phyloP scores from a whole-genome alignment of 1,140 invertebrate genomes.

The Carposina sasakii region DNA sequence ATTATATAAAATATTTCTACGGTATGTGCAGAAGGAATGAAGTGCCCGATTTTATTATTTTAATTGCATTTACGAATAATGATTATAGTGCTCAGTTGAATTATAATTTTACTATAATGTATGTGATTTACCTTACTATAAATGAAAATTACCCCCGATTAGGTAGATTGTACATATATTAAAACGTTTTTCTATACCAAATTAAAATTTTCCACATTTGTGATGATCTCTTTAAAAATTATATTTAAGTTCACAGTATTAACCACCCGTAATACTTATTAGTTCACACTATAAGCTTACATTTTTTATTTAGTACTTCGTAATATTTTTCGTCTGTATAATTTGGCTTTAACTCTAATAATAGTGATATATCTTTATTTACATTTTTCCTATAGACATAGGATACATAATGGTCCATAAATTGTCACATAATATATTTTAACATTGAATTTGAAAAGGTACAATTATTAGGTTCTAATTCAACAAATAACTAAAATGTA shows the following conservation, averaged over 20 bases:
- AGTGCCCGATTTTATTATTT: no score
- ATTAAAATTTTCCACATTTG: no score
- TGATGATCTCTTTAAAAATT: neutral
- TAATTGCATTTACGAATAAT: no score
- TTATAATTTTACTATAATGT: no score
- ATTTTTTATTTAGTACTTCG: constrained; percentile 10
- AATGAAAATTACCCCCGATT: no score
- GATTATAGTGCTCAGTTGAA: no score
- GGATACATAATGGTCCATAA: constrained; percentile 49
- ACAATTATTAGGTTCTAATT: constrained; percentile 11
- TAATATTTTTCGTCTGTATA: constrained; percentile 16
- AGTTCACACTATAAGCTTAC: constrained; percentile 5
- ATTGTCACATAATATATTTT: constrained; percentile 38
- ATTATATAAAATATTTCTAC: no score
- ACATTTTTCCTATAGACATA: constrained; percentile 41
- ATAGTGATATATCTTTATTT: constrained; percentile 25
- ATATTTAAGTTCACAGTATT: constrained; percentile 19
- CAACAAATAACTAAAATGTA: no score
- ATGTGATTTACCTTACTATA: no score
- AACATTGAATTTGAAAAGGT: constrained; percentile 21
- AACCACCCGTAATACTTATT: constrained; percentile 15
- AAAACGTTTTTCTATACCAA: no score
- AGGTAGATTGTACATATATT: no score
- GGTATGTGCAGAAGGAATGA: no score
- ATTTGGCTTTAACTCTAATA: constrained; percentile 14